Evolutionary conservation across 1,140 invertebrate species (phyloP), one percentile per base, ranked within the genome.

Genomic region (Heliconius himera): DNA sequence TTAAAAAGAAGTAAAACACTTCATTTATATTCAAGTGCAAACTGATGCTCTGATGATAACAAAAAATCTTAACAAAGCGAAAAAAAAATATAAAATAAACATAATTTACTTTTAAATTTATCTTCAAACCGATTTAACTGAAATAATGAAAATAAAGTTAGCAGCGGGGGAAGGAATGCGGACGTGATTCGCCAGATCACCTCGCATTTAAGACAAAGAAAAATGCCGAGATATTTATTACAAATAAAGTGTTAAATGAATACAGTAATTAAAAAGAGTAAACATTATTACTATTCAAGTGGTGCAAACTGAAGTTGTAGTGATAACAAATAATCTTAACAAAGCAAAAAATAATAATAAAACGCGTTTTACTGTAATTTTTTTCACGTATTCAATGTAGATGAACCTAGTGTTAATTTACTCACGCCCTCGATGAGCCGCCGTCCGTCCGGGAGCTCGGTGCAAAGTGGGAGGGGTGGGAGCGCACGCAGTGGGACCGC

Each of bases 91-190:
- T 51, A 51, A 18, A 51, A 51, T 51, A 51, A 20, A 51, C 18
- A 2, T 6, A 46, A 20, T 51, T 51, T 20, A 51, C 5, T 51
- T 3, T 20, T 8, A 51, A 51, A 51, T 46, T 46, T 36, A 46
- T 46, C 16, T 51, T 4, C 49, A 51, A 51, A 8, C 5, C 18
- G 3, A 51, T 51, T 18, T 90, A 89, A 84, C 81, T 90, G 88
- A 88, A 89, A 81, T 87, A 85, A 87, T 85, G 85, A 90, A 90
- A 85, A 86, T 82, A 88, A 89, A 90, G 82, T 88, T 87, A 87
- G 85, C 84, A 89, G 86, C 66, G 54, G 29, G 75, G 41, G 2
- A 60, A 60, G 22, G 26, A 70, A 77, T 74, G 80, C 80, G 79
- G 75, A 82, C 81, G 77, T 77, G 79, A 76, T 46, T 76, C 77